Conservation (phyloP, 2,888 invertebrate species). For the Amorpha juglandis region DNA sequence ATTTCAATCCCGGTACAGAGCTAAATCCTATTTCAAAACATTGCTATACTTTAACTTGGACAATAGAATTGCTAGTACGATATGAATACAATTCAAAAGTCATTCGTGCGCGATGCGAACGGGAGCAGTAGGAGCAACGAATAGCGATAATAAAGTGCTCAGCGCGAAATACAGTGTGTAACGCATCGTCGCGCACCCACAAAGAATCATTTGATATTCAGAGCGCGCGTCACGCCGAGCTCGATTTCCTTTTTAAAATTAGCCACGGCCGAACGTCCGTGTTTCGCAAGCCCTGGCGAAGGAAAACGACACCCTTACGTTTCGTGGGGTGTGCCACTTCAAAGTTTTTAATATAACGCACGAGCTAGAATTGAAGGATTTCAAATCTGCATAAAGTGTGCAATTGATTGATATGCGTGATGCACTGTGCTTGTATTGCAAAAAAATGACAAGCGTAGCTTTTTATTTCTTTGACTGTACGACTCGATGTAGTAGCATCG, state of each 20-base stretch:
- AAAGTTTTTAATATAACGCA: constrained; percentile 58
- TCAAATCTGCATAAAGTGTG: constrained; percentile 33
- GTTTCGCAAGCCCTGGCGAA: constrained; percentile 63
- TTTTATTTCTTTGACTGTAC: background rate
- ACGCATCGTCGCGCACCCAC: constrained; percentile 81
- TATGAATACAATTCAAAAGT: constrained; percentile 46
- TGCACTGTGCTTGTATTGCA: background rate
- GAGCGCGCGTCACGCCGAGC: constrained; percentile 62
- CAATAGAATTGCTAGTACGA: background rate
- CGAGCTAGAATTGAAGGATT: constrained; percentile 48
- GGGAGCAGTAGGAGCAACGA: background rate
- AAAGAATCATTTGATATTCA: constrained; percentile 74
- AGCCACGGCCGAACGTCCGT: constrained; percentile 79
- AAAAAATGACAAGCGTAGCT: background rate
- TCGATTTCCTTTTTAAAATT: constrained; percentile 83
- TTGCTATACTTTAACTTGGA: background rate
- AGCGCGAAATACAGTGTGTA: constrained; percentile 60
- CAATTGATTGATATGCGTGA: constrained; percentile 16
- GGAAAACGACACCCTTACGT: constrained; percentile 54
- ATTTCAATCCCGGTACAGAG: no score
- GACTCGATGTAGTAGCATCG: background rate
- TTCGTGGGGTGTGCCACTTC: constrained; percentile 57
- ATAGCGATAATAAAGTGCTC: constrained; percentile 73
- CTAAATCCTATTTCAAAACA: background rate
- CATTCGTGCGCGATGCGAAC: constrained; percentile 50